These are phyloP conservation scores for Agapetus fuscipes DNA, from an alignment of 2,888 invertebrate genomes.

Conservation along the genomic window DNA sequence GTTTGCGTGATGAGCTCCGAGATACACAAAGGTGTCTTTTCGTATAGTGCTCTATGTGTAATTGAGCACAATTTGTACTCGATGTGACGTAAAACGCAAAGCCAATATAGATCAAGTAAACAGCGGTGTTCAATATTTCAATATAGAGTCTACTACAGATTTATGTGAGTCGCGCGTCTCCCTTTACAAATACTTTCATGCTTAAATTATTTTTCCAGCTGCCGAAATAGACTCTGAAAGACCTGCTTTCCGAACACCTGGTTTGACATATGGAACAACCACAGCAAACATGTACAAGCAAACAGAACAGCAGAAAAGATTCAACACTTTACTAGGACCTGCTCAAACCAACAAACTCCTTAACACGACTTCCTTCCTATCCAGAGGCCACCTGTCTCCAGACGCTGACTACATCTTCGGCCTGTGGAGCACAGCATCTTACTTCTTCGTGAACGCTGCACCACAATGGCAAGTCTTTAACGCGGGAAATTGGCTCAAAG, in stretches of 20 bases:
- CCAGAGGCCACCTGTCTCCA: constrained; percentile 39
- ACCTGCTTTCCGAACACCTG: constrained; percentile 9
- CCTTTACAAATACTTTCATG: not conserved
- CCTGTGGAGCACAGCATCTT: constrained; percentile 34
- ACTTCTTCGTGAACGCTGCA: constrained; percentile 36
- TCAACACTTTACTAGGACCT: constrained; percentile 28
- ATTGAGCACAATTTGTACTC: no score
- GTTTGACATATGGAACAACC: constrained; percentile 8
- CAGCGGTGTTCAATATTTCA: no score
- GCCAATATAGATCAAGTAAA: no score
- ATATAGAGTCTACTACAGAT: no score
- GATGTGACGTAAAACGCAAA: no score
- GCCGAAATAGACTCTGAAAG: constrained; percentile 10
- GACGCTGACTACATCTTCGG: constrained; percentile 38
- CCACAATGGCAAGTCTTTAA: constrained; percentile 41
- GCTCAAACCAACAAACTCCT: constrained; percentile 28
- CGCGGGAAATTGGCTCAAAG: constrained; percentile 35
- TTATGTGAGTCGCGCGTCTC: not conserved
- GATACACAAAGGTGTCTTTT: no score
- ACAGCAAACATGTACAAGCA: constrained; percentile 13
- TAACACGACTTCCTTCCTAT: constrained; percentile 27
- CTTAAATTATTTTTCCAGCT: constrained; percentile 7
- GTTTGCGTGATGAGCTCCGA: no score
- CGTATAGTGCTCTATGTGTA: no score
- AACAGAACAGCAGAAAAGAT: constrained; percentile 21